Percentiles rank a stretch among this genome's conserved stretches.
Evolutionary conservation across 2,888 invertebrate species (phyloP).

Genomic region (Phytoseiulus persimilis): DNA sequence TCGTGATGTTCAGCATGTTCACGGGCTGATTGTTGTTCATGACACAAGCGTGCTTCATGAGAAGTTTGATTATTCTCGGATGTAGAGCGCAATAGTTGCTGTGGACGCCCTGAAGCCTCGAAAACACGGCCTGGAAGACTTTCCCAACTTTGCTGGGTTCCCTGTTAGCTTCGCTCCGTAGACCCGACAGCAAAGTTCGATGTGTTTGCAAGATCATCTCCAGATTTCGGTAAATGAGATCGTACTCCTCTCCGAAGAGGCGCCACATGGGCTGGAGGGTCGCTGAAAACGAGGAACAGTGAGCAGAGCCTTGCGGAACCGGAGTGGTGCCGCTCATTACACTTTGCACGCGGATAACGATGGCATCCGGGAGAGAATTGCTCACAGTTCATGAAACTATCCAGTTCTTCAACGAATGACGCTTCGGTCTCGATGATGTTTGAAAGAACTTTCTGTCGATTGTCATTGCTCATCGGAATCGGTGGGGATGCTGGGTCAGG

Average conservation of each 20-base stretch:
- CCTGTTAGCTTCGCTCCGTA: not conserved
- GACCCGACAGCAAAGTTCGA: conserved; percentile 15
- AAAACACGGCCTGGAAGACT: conserved; percentile 15
- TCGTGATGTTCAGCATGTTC: not conserved
- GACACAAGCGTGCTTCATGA: not conserved
- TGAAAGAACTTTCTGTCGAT: not conserved
- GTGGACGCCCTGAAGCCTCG: not conserved
- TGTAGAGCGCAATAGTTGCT: conserved; percentile 32
- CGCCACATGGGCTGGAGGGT: conserved; percentile 30
- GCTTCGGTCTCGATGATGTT: conserved; percentile 35
- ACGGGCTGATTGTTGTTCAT: conserved; percentile 15
- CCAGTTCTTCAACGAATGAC: conserved; percentile 6
- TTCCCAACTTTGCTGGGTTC: conserved; percentile 22
- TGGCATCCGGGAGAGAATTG: not conserved
- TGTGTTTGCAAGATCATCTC: conserved; percentile 7
- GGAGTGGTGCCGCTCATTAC: no score
- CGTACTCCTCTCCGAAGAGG: not conserved
- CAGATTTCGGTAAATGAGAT: conserved; percentile 22
- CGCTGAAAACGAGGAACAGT: not conserved
- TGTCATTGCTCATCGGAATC: not conserved
- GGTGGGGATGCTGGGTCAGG: not conserved
- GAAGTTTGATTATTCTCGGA: conserved; percentile 10
- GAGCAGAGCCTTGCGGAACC: no score
- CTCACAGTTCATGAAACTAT: conserved; percentile 23
- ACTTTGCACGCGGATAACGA: no score